Evolutionary conservation across 1,140 invertebrate genomes (phyloP).

Genomic region (Panagrolaimus sp.): DNA sequence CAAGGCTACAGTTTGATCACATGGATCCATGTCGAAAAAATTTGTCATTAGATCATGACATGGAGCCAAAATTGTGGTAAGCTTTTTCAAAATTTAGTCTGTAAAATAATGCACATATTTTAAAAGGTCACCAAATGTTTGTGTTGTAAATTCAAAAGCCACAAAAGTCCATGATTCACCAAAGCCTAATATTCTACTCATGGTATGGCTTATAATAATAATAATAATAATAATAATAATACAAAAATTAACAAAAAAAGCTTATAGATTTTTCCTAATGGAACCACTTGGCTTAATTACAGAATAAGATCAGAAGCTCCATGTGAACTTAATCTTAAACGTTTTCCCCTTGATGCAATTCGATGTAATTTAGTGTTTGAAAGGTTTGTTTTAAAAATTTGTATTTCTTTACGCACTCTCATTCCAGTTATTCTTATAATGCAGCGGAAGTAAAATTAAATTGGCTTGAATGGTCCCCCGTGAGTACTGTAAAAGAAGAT

Average conservation of each 20-base stretch:
- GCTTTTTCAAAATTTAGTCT: background rate
- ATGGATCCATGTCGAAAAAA: constrained; percentile 55
- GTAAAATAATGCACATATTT: constrained; percentile 15
- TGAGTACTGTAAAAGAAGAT: constrained; percentile 50
- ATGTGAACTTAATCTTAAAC: constrained; percentile 53
- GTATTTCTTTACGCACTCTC: too few relatives aligned
- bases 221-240: background rate
- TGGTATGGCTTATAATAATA: constrained; percentile 35
- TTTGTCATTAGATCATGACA: constrained; percentile 57
- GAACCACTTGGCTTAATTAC: constrained; percentile 58
- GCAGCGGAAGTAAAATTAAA: constrained; percentile 53
- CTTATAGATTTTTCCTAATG: constrained; percentile 55
- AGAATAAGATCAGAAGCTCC: constrained; percentile 58
- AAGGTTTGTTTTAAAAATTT: background rate
- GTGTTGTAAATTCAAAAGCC: constrained; percentile 55
- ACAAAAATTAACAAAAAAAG: background rate
- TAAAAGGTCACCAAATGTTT: constrained; percentile 55
- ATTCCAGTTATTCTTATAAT: constrained; percentile 51
- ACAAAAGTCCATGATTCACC: constrained; percentile 58
- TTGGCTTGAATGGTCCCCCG: constrained; percentile 56
- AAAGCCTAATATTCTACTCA: constrained; percentile 57
- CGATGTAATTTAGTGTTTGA: constrained; percentile 55
- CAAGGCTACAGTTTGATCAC: constrained; percentile 45
- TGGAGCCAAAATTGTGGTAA: constrained; percentile 56
- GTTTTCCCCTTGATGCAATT: constrained; percentile 54